A percentile compares a stretch with the other conserved stretches of the same genome.
Evolutionary conservation across 2,888 invertebrate species (phyloP).

Genomic region (Barypeithes pellucidus): DNA sequence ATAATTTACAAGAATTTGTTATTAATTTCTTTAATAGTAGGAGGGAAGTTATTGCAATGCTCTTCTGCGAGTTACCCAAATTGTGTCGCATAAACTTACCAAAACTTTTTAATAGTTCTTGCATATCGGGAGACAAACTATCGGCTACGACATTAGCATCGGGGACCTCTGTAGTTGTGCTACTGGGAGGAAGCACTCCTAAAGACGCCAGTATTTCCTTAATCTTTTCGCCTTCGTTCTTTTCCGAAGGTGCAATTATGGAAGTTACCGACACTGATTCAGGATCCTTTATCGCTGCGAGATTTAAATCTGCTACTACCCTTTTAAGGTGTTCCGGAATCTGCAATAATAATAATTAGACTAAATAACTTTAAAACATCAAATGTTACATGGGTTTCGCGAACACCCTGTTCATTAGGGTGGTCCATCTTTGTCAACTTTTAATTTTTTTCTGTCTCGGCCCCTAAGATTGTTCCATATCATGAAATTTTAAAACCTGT

Average conservation of each 20-base stretch:
- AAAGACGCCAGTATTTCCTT: slow-evolving; percentile 70
- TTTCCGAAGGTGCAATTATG: slow-evolving; percentile 22
- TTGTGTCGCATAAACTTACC: slow-evolving; percentile 69
- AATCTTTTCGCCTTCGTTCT: slow-evolving; percentile 59
- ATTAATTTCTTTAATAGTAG: too few species aligned
- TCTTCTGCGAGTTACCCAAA: too few species aligned
- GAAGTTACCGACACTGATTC: slow-evolving; percentile 33
- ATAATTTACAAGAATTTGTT: too few species aligned
- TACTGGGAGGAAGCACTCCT: slow-evolving; percentile 63
- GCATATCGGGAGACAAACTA: slow-evolving; percentile 69
- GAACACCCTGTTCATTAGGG: too few species aligned
- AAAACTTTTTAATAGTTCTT: slow-evolving; percentile 70
- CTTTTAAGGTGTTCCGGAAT: slow-evolving; percentile 61
- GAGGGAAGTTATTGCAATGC: too few species aligned
- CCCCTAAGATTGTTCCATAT: too few species aligned
- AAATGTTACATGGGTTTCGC: too few species aligned
- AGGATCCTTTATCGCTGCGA: slow-evolving; percentile 53
- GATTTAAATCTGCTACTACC: slow-evolving; percentile 62
- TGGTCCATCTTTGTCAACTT: too few species aligned
- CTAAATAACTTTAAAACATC: too few species aligned
- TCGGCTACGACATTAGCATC: slow-evolving; percentile 67
- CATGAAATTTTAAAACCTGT: too few species aligned
- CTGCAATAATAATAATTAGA: slow-evolving; percentile 53
- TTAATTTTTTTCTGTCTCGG: too few species aligned
- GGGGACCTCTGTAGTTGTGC: slow-evolving; percentile 62